Percentiles rank a stretch among this genome's conserved stretches.
Evolutionary conservation across 2,797 vertebrate species (phyloP).

Genomic region (Galago senegalensis): DNA sequence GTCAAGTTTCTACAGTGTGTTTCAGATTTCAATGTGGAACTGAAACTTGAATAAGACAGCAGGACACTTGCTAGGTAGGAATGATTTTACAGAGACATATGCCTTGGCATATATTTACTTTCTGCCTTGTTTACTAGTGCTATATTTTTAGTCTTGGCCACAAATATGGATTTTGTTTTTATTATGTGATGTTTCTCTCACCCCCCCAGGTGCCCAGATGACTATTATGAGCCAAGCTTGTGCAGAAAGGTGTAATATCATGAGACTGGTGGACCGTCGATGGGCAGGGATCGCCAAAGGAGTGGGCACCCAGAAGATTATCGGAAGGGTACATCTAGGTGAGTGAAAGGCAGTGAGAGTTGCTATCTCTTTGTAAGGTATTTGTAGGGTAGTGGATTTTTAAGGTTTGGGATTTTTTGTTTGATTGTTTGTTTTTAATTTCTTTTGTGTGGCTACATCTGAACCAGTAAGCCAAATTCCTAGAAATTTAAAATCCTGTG

Average conservation of each 20-base stretch:
- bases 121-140: neutral
- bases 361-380: neutral
- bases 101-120: neutral
- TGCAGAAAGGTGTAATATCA: conserved; percentile 99
- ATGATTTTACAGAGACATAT: neutral
- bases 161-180: neutral
- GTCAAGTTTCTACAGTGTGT: neutral
- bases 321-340: conserved; percentile 99
- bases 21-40: neutral
- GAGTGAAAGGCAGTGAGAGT: conserved; percentile 61
- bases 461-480: neutral
- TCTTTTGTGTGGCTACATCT: neutral
- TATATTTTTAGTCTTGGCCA: neutral
- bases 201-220: conserved; percentile 96
- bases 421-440: neutral
- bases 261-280: conserved; percentile 98
- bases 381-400: neutral
- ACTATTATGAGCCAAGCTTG: conserved; percentile 99
- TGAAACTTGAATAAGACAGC: neutral
- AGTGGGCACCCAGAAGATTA: conserved; percentile 99
- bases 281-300: conserved; percentile 99
- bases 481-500: neutral
- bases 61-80: neutral
- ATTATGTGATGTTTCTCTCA: conserved; percentile 47
- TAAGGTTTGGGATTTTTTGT: neutral